A percentile compares a stretch with the other conserved stretches of the same genome.
Conservation (phyloP, 2,888 invertebrate species). For the Synergus umbraculus region DNA sequence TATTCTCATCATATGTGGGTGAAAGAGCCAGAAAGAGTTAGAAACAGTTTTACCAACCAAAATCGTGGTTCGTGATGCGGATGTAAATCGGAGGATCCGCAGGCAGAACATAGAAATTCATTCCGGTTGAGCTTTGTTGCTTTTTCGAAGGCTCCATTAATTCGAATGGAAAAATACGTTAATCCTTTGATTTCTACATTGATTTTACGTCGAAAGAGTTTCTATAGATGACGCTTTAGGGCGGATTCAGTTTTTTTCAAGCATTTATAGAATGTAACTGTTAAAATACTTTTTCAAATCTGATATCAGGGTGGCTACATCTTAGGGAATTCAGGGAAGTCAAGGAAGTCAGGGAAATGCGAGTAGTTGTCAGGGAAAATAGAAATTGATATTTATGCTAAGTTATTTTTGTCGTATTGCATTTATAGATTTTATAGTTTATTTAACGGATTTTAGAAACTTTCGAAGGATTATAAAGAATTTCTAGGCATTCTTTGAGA, state of each 20-base stretch:
- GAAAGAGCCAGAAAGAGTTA: constrained; percentile 25
- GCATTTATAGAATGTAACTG: background rate
- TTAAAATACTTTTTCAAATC: background rate
- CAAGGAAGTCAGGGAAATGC: no score
- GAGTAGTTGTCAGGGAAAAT: no score
- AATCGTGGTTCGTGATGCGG: constrained; percentile 19
- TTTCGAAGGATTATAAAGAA: no score
- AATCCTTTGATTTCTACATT: background rate
- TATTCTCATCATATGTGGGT: constrained; percentile 19
- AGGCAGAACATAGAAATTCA: constrained; percentile 17
- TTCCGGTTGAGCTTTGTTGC: constrained; percentile 8
- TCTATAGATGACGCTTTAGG: background rate
- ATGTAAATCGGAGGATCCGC: constrained; percentile 1
- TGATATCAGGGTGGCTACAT: background rate
- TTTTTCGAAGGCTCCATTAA: constrained; percentile 23
- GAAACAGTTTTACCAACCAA: constrained; percentile 34
- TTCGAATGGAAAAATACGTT: constrained; percentile 2
- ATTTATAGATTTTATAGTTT: no score
- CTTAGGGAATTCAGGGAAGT: no score
- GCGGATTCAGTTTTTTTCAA: background rate
- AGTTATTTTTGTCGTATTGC: no score
- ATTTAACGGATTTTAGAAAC: no score
- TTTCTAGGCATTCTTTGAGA: no score
- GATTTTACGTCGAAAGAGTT: background rate
- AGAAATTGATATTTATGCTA: no score